Evolutionary conservation across 2,888 invertebrate genomes (phyloP).

Genomic region (Oxycera nigricornis): DNA sequence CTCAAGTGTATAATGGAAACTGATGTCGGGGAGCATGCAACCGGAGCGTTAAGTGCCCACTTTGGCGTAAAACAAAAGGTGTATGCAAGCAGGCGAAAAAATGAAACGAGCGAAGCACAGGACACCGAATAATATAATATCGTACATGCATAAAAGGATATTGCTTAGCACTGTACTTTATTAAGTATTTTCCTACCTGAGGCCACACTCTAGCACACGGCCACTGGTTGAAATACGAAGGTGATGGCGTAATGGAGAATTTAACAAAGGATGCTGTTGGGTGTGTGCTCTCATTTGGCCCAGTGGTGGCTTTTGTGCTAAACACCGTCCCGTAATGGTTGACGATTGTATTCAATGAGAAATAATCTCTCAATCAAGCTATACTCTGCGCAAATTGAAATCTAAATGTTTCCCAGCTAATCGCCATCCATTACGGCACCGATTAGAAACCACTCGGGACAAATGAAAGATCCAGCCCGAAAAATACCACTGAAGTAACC

Average conservation of each 20-base stretch:
- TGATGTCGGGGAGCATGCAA: constrained; percentile 22
- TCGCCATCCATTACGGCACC: constrained; percentile 16
- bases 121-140: neutral
- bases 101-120: neutral
- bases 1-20: constrained; percentile 16
- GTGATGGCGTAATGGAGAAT: constrained; percentile 5
- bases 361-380: neutral
- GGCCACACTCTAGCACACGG: constrained; percentile 31
- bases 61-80: constrained; percentile 21
- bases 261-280: constrained; percentile 19
- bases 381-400: constrained; percentile 27
- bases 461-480: neutral
- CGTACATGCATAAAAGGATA: constrained; percentile 20
- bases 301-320: neutral
- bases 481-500: constrained; percentile 17
- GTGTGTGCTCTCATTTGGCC: constrained; percentile 27
- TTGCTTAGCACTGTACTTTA: constrained; percentile 17
- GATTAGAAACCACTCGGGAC: constrained; percentile 23
- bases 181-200: constrained; percentile 33
- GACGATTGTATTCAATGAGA: constrained; percentile 9
- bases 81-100: neutral
- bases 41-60: constrained; percentile 24
- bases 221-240: constrained; percentile 1
- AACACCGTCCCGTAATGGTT: constrained; percentile 9
- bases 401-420: constrained; percentile 32